Evolutionary conservation across 1,140 invertebrate species (phyloP).

Genomic region (Drosophila fuyamai): DNA sequence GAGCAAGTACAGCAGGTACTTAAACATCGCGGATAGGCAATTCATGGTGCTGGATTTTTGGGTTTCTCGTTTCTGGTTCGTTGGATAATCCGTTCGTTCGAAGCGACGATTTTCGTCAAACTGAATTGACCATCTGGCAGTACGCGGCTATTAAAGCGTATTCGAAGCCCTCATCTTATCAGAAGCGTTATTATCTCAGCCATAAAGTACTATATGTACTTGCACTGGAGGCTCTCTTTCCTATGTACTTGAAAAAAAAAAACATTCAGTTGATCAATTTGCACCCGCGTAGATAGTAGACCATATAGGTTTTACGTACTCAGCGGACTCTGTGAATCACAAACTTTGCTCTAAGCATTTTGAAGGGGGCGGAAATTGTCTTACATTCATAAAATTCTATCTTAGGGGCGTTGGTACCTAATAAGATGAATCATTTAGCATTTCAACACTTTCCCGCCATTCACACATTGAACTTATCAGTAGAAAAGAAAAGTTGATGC

Average conservation of each 20-base stretch:
- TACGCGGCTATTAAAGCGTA: conserved; percentile 55
- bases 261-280: conserved; percentile 57
- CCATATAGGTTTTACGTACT: conserved; percentile 19
- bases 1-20: conserved; percentile 79
- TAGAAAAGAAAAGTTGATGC: background rate
- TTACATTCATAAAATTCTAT: background rate
- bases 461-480: conserved; percentile 13
- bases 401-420: conserved; percentile 1
- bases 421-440: conserved; percentile 29
- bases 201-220: conserved; percentile 26
- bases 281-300: conserved; percentile 42
- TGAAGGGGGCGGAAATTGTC: background rate
- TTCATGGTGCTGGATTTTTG: conserved; percentile 68
- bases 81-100: conserved; percentile 42
- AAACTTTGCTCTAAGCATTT: conserved; percentile 1
- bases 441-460: background rate
- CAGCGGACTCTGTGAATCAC: conserved; percentile 22
- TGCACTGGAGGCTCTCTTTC: conserved; percentile 11
- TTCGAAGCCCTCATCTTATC: conserved; percentile 51
- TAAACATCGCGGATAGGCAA: conserved; percentile 72
- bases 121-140: conserved; percentile 28
- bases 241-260: conserved; percentile 28
- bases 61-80: conserved; percentile 22
- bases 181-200: conserved; percentile 44
- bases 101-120: conserved; percentile 42